Percentiles rank a stretch among this genome's conserved stretches.
phyloP scores from a whole-genome alignment of 2,113 vertebrate genomes.

The Callopanchax toddi region DNA sequence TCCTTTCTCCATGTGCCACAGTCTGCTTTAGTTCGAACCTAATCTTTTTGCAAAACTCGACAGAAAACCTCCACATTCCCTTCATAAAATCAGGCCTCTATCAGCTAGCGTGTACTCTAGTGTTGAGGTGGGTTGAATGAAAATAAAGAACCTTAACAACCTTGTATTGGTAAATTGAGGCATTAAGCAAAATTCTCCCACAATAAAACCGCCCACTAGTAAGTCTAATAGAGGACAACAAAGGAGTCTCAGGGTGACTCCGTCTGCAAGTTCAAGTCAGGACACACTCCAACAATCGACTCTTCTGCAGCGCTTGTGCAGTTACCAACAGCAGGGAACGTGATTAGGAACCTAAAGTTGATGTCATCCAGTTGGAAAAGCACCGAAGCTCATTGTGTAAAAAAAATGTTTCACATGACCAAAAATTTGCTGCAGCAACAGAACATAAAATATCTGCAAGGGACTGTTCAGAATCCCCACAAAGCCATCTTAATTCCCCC shows the following conservation, averaged over 20 bases:
- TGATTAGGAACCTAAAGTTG: slow-evolving; percentile 53
- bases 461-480: slow-evolving; percentile 24
- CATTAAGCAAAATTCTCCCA: slow-evolving; percentile 1
- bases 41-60: slow-evolving; percentile 50
- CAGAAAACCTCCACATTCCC: slow-evolving; percentile 24
- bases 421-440: slow-evolving; percentile 28
- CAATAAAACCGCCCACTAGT: slow-evolving; percentile 25
- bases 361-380: slow-evolving; percentile 47
- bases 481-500: slow-evolving; percentile 17
- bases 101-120: slow-evolving; percentile 23
- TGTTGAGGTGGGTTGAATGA: slow-evolving; percentile 25
- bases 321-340: slow-evolving; percentile 69
- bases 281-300: slow-evolving; percentile 76
- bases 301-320: slow-evolving; percentile 73
- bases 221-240: slow-evolving; percentile 48
- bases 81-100: slow-evolving; percentile 29
- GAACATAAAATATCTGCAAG: slow-evolving; percentile 19
- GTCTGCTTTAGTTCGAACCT: slow-evolving; percentile 53
- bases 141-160: slow-evolving; percentile 22
- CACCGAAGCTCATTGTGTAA: slow-evolving; percentile 31
- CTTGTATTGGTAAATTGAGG: not conserved
- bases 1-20: slow-evolving; percentile 50
- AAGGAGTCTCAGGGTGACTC: slow-evolving; percentile 64
- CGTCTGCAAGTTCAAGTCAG: slow-evolving; percentile 74
- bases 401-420: slow-evolving; percentile 34